Evolutionary conservation across 2,888 invertebrate genomes (phyloP), one percentile per base, ranked within the genome.

Genomic region (Lepidochrysops patricia): DNA sequence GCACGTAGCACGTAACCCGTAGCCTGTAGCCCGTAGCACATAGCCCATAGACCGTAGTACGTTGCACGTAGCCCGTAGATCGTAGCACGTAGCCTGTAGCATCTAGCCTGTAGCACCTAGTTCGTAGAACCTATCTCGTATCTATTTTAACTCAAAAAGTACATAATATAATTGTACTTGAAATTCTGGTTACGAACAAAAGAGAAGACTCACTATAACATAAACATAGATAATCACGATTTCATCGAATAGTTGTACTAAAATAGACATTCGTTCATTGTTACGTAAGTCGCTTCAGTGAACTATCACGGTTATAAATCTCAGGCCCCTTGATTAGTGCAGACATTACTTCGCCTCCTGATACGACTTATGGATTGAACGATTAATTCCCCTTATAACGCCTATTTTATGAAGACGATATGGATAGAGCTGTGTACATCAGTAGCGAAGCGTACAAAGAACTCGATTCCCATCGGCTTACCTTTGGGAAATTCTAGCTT

Each of bases 311-410:
- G 43, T 43, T 43, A 43, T 43, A 43, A 43, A 43, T 43, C 43
- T 43, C 9, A 43, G 43, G 43, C 7, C 9, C 43, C 19, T 43
- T 43, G 43, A 43, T 43, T 43, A 43, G 43, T 13, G 19, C 9
- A 43, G 43, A 4, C 12, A 54, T 54, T 23, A 9, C 43, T 43
- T 9, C 19, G 23, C 15, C 23, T 43, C 23, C 29, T 43, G 43
- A 23, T 43, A 43, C 19, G 23, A 43, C 23, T 43, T 43, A 43
- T 43, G 43, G 23, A 43, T 7, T 43, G 19, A 19, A 43, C 43
- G 43, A 43, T 43, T 43, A 43, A 43, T 43, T 43, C 23, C 43
- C 43, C 43, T 43, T 43, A 43, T 43, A 43, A 43, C 43, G 43
- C 4, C 43, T 19, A 23, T 19, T 43, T 43, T 43, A 9, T 2